These are phyloP conservation scores for Rousettus madagascariensis DNA, from an alignment of 2,797 vertebrate species.

Conservation along the genomic window DNA sequence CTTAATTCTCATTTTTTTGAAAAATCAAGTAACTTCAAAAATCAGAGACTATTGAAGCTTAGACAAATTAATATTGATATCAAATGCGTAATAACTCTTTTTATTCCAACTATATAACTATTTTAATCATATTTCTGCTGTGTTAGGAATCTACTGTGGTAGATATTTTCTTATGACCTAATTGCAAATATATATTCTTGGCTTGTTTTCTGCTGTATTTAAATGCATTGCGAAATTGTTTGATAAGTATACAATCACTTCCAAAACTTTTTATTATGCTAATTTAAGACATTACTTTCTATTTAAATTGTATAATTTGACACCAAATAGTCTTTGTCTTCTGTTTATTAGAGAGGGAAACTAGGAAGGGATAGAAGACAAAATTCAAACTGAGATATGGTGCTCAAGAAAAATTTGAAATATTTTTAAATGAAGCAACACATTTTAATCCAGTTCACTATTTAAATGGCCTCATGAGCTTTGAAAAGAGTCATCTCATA, in stretches of 20 bases:
- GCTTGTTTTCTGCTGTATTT: background rate
- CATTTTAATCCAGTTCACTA: constrained; percentile 66
- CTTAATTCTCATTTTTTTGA: background rate
- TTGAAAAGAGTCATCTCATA: constrained; percentile 75
- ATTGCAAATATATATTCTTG: background rate
- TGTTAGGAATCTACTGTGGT: background rate
- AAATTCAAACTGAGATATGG: background rate
- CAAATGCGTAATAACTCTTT: constrained; percentile 1
- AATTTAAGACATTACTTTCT: constrained; percentile 51
- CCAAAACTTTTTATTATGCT: constrained; percentile 43
- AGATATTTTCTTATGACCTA: constrained; percentile 29
- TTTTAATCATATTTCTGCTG: background rate
- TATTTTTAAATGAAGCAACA: constrained; percentile 65
- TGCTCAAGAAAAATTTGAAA: constrained; percentile 63
- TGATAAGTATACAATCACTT: constrained; percentile 41
- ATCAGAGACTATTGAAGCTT: background rate
- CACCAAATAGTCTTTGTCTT: constrained; percentile 19
- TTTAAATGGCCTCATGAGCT: constrained; percentile 65
- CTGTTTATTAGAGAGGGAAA: constrained; percentile 21
- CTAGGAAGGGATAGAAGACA: background rate
- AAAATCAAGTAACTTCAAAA: constrained; percentile 4
- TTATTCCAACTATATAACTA: background rate
- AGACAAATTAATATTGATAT: background rate
- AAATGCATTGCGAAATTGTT: constrained; percentile 31
- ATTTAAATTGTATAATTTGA: constrained; percentile 46